Evolutionary conservation across 2,888 invertebrate species (phyloP).

Genomic region (Eudasyphora cyanicolor): DNA sequence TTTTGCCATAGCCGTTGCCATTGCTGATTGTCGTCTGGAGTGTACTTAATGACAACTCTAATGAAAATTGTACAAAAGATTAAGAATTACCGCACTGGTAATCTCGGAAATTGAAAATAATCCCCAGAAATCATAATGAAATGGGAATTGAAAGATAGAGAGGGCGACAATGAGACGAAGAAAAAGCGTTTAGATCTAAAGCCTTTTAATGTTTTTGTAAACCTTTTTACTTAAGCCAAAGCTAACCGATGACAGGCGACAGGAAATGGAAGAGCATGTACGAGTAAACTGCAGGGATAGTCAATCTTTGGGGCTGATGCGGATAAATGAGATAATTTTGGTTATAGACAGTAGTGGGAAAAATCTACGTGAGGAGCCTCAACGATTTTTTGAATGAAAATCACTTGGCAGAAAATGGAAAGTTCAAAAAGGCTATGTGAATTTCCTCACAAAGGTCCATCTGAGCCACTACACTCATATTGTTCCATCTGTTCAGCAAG

Average conservation of each 20-base stretch:
- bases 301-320: not conserved
- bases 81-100: constrained; percentile 6
- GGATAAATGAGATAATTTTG: too few relatives aligned
- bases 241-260: too few relatives aligned
- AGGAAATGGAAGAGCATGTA: not conserved
- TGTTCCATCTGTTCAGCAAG: too few relatives aligned
- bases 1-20: not conserved
- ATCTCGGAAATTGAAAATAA: constrained; percentile 13
- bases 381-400: too few relatives aligned
- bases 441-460: too few relatives aligned
- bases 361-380: too few relatives aligned
- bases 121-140: not conserved
- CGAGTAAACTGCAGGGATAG: not conserved
- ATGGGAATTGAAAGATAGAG: not conserved
- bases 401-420: too few relatives aligned
- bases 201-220: constrained; percentile 3
- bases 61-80: not conserved
- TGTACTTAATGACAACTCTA: constrained; percentile 3
- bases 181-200: constrained; percentile 2
- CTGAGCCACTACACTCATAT: too few relatives aligned
- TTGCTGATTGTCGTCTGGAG: not conserved
- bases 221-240: not conserved
- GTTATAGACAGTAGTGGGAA: too few relatives aligned
- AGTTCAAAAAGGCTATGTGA: too few relatives aligned
- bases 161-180: not conserved